Percentiles rank a stretch among this genome's conserved stretches.
These are phyloP conservation scores for Gastracanthus pulcherrimus DNA, from an alignment of 2,888 invertebrate species.

Conservation along the genomic window DNA sequence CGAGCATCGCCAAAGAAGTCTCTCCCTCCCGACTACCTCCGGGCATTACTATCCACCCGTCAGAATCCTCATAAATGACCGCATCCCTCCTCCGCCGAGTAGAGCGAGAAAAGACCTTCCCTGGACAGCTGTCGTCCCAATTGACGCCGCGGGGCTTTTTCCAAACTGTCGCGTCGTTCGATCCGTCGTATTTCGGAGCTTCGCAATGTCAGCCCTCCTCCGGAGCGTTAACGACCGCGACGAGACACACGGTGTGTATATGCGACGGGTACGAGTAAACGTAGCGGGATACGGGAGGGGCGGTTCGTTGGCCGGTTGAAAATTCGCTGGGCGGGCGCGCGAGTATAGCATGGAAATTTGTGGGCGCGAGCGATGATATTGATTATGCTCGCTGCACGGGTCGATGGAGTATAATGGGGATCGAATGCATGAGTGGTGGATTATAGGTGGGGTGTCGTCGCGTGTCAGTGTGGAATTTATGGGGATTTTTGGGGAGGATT, in stretches of 20 bases:
- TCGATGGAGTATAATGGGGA: too few species aligned
- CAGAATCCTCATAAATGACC: background rate
- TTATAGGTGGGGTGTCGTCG: background rate
- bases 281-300: too few species aligned
- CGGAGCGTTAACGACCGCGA: background rate
- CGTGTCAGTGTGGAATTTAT: background rate
- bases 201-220: background rate
- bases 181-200: too few species aligned
- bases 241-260: background rate
- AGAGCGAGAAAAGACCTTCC: background rate
- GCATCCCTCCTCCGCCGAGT: background rate
- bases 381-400: background rate
- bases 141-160: background rate
- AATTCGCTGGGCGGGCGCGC: background rate
- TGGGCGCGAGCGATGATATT: background rate
- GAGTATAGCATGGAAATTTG: background rate
- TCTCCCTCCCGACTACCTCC: background rate
- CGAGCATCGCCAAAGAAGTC: background rate
- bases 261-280: background rate
- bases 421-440: too few species aligned
- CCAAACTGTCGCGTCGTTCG: slow-evolving; percentile 3
- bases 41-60: background rate
- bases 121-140: slow-evolving; percentile 14
- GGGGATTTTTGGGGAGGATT: background rate
- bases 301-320: background rate